Base-by-base conservation (phyloP, 2,888 invertebrate genomes). In the Yponomeuta evonymella region DNA sequence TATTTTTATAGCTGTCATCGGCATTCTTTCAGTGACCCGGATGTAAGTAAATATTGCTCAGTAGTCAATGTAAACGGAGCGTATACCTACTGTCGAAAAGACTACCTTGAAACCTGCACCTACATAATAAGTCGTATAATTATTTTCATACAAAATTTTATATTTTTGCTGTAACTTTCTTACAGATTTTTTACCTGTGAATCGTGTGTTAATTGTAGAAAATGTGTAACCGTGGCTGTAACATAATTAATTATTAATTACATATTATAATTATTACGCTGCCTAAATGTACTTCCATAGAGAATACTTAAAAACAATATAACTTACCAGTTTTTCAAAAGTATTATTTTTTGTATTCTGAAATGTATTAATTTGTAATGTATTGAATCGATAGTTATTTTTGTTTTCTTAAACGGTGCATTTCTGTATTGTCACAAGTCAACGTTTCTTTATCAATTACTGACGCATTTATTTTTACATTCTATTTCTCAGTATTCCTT, bases 111-210 rank as follows among this genome's bases (percentile, higher is more conserved):
- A 43, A 79, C 76, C 79, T 79, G 85, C 86, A 86, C 84, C 77
- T 82, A 84, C 82, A 71, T 74, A 73, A 81, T 86, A 84, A 85
- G 83, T 85, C 81, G 82, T 84, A 43, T 43, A 86, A 79, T 88
- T 88, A 87, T 87, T 88, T 87, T 87, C 84, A 84, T 86, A 86
- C 81, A 85, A 83, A 12, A 82, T 84, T 85, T 85, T 85, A 84
- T 84, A 85, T 84, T 85, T 84, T 85, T 81, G 83, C 82, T 83
- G 84, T 83, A 79, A 81, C 74, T 72, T 78, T 81, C 76, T 79
- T 79, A 77, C 79, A 79, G 77, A 78, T 83, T 85, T 72, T 85
- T 83, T 80, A 84, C 84, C 79, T 77, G 80, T 36, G 73, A 73
- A 48, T 67, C n/a, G 48, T 33, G 73, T 74, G 73, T 75, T 48